Evolutionary conservation across 2,113 vertebrate genomes (phyloP).

Genomic region (Thalassarche chlororhynchos): DNA sequence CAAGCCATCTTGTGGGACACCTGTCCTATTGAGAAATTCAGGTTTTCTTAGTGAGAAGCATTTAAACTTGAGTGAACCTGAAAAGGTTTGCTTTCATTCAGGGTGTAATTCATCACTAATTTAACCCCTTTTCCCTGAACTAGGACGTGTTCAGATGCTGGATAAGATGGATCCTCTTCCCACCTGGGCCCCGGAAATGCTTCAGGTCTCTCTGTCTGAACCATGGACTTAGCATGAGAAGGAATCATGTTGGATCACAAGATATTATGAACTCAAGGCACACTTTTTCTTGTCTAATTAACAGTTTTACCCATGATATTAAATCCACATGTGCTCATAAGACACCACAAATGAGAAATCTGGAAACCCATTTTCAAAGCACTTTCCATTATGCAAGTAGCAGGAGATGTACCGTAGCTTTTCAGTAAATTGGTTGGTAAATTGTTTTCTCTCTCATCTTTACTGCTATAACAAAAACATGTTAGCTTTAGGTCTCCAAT

Average conservation of each 20-base stretch:
- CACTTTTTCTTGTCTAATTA: constrained; percentile 1
- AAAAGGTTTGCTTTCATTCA: neutral
- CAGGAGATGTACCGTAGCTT: neutral
- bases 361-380: neutral
- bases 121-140: neutral
- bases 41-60: neutral
- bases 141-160: neutral
- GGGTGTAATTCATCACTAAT: neutral
- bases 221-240: neutral
- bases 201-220: neutral
- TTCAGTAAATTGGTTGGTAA: neutral
- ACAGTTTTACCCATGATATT: neutral
- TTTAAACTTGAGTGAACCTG: neutral
- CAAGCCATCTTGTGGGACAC: neutral
- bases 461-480: neutral
- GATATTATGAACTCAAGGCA: neutral
- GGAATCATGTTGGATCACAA: neutral
- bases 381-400: neutral
- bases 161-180: neutral
- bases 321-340: neutral
- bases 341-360: neutral
- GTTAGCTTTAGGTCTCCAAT: neutral
- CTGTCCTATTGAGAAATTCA: neutral
- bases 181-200: neutral
- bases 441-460: neutral